Conservation (phyloP, 2,888 invertebrate genomes). For the Synanthedon formicaeformis region DNA sequence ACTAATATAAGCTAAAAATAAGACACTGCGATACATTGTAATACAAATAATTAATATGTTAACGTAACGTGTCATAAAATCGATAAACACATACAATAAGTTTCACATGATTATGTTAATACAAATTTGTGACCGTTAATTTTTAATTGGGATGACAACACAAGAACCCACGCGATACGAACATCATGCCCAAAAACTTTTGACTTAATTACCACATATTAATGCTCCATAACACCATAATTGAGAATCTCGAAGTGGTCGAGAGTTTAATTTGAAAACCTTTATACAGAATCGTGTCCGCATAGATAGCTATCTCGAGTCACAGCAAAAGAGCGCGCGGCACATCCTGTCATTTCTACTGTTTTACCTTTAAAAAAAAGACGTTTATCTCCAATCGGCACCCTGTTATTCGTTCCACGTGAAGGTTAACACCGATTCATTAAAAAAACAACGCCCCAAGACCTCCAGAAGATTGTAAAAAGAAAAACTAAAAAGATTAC, state of each 20-base stretch:
- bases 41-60: no score
- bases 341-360: constrained; percentile 57
- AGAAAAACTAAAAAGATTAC: constrained; percentile 55
- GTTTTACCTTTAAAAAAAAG: constrained; percentile 33
- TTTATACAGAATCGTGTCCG: constrained; percentile 23
- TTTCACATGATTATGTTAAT: background rate
- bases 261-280: constrained; percentile 4
- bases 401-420: constrained; percentile 64
- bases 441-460: constrained; percentile 57
- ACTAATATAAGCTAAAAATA: no score
- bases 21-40: no score
- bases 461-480: constrained; percentile 69
- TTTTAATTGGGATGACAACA: background rate
- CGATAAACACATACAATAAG: background rate
- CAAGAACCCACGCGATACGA: background rate
- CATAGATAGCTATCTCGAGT: constrained; percentile 40
- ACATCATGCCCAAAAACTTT: background rate
- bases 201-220: background rate
- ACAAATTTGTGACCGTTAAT: background rate
- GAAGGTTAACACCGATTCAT: constrained; percentile 70
- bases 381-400: constrained; percentile 66
- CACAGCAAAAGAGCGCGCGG: constrained; percentile 36
- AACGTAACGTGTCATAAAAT: background rate
- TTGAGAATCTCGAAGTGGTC: background rate
- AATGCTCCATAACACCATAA: background rate